These are phyloP conservation scores for Anguilla pacifica DNA, from an alignment of 2,797 vertebrate species.

Conservation along the genomic window DNA sequence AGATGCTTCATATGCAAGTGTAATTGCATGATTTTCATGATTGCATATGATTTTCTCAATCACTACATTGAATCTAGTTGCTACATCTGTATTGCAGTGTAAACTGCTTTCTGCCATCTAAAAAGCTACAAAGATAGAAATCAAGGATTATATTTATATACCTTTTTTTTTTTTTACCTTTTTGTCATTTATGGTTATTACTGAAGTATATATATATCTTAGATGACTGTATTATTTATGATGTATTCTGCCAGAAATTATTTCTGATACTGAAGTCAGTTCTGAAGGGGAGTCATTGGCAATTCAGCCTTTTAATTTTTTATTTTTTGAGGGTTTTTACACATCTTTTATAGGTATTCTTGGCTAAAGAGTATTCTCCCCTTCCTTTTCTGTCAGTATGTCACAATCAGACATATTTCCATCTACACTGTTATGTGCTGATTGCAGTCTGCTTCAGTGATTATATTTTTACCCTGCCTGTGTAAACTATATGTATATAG, in stretches of 20 bases:
- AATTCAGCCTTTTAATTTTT: slow-evolving; percentile 61
- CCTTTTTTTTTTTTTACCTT: neutral
- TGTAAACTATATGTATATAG: slow-evolving; percentile 79
- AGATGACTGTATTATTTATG: slow-evolving; percentile 62
- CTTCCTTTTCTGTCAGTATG: slow-evolving; percentile 65
- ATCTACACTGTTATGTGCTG: slow-evolving; percentile 48
- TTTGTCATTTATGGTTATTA: slow-evolving; percentile 31
- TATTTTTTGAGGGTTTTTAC: slow-evolving; percentile 58
- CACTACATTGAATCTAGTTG: slow-evolving; percentile 58
- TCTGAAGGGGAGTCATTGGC: slow-evolving; percentile 58
- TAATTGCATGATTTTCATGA: neutral
- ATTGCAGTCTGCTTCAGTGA: slow-evolving; percentile 68
- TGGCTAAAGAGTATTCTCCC: slow-evolving; percentile 46
- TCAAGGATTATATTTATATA: slow-evolving; percentile 71
- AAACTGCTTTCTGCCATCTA: slow-evolving; percentile 61
- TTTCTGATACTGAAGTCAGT: slow-evolving; percentile 60
- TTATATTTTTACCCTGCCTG: slow-evolving; percentile 75
- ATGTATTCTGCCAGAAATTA: slow-evolving; percentile 62
- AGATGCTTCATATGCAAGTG: slow-evolving; percentile 2
- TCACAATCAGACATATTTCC: slow-evolving; percentile 53
- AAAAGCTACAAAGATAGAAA: slow-evolving; percentile 42
- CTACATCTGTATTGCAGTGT: slow-evolving; percentile 67
- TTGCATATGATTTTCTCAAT: slow-evolving; percentile 48
- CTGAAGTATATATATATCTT: slow-evolving; percentile 53
- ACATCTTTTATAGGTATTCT: slow-evolving; percentile 61